Conservation (phyloP, 2,113 vertebrate genomes). For the Serilophus lunatus region DNA sequence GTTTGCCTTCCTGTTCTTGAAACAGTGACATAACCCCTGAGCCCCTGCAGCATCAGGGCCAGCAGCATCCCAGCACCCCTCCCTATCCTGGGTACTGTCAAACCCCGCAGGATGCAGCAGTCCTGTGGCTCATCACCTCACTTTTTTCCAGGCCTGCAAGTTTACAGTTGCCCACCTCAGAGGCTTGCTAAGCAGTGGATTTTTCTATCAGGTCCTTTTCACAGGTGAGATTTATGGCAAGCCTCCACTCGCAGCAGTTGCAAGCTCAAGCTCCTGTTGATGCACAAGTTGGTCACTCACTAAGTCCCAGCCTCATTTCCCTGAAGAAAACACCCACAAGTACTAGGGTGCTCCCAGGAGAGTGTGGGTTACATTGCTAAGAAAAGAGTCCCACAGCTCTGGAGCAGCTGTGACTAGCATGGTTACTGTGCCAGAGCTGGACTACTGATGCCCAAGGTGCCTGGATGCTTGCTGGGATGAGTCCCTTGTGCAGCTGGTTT, state of each 20-base stretch:
- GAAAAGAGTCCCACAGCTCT: not conserved
- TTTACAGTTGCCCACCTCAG: not conserved
- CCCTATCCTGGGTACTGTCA: not conserved
- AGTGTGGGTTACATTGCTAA: not conserved
- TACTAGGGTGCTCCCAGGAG: not conserved
- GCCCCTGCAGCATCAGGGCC: not conserved
- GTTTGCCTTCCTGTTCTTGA: not conserved
- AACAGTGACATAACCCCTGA: rapidly evolving
- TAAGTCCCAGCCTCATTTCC: not conserved
- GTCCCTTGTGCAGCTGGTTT: not conserved
- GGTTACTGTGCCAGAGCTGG: not conserved
- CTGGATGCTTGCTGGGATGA: rapidly evolving
- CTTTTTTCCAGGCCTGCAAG: not conserved
- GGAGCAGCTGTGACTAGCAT: not conserved
- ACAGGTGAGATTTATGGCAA: not conserved
- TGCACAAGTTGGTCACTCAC: not conserved
- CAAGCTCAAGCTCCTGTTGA: not conserved
- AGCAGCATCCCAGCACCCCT: not conserved
- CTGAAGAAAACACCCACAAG: not conserved
- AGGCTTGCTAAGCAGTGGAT: not conserved
- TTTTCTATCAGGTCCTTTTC: not conserved
- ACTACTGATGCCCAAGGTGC: not conserved
- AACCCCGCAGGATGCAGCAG: not conserved
- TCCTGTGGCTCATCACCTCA: not conserved
- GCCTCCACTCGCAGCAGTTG: not conserved